Evolutionary conservation across 2,113 vertebrate species (phyloP), one percentile per base, ranked within the genome.

Genomic region (Pseudonaja textilis): DNA sequence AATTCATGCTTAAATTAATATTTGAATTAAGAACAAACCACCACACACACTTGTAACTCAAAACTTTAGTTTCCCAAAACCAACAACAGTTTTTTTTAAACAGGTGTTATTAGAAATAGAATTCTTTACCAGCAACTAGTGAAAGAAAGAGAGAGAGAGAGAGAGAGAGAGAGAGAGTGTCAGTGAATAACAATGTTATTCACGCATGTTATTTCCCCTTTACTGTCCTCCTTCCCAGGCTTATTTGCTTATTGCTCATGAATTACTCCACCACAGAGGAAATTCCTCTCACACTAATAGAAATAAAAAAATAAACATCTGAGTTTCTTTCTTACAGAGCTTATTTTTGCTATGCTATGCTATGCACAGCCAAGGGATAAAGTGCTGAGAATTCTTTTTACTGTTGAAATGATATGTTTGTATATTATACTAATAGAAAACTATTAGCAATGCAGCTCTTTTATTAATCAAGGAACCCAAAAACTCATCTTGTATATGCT

Each of bases 1-100:
- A 87, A 26, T 91, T 69, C 92, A 95, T 74, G 29, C 69, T 86
- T 0, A 54, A 61, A 93, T 92, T 96, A 86, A 95, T 34, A 18
- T 74, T 88, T 0, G 39, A 74, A 93, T 92, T 95, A 86, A 90
- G 90, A 86, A 91, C 93, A 56, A 26, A 90, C 1, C 8, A 87
- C 91, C 91, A 95, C 5, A 94, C 94, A 92, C 91, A 34, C 59
- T 91, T 26, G 47, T 29, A 64, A 69, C 39, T 74, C 47, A 69
- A 89, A 92, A n/a, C n/a, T 64, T 6, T 81, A 11, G 23, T 89
- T 26, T 39, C n/a, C 5, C 6, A 74, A 89, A 25, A 7, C 3
- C 47, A n/a, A 92, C 88, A 95, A 96, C 52, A 34, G 85, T n/a
- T 7, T 56, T 86, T 88, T 87, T 47, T 85, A 64, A 92, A 85